phyloP scores from a whole-genome alignment of 1,140 invertebrate species.

The Platyscapa corneri region DNA sequence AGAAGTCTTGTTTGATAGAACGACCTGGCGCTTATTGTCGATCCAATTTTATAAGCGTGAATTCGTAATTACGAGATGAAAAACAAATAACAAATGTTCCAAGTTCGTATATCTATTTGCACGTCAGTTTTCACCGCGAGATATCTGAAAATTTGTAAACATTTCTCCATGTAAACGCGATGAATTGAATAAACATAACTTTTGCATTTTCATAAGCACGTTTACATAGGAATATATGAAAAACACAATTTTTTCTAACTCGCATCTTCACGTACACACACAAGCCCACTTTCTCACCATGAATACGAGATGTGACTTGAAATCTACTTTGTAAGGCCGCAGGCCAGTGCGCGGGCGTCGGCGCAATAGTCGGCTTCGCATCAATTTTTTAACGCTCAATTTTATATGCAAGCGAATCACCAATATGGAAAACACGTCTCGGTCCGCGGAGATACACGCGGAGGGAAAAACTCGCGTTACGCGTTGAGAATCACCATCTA shows the following conservation, averaged over 20 bases:
- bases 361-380: constrained; percentile 53
- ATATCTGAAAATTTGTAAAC: no score
- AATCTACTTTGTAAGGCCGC: constrained; percentile 72
- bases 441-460: constrained; percentile 11
- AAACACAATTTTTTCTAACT: constrained; percentile 27
- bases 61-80: no score
- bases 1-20: no score
- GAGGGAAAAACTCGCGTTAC: constrained; percentile 55
- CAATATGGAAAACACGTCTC: constrained; percentile 72
- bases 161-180: no score
- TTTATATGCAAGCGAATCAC: constrained; percentile 64
- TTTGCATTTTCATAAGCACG: background rate
- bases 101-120: no score
- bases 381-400: constrained; percentile 73
- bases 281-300: constrained; percentile 61
- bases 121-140: no score
- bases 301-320: constrained; percentile 73
- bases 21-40: no score
- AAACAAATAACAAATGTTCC: no score
- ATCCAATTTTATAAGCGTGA: no score
- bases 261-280: constrained; percentile 46
- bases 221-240: background rate
- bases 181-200: background rate
- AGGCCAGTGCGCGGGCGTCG: constrained; percentile 48
- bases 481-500: constrained; percentile 59